phyloP scores from a whole-genome alignment of 2,797 vertebrate genomes.

The Phalloptychus januarius region DNA sequence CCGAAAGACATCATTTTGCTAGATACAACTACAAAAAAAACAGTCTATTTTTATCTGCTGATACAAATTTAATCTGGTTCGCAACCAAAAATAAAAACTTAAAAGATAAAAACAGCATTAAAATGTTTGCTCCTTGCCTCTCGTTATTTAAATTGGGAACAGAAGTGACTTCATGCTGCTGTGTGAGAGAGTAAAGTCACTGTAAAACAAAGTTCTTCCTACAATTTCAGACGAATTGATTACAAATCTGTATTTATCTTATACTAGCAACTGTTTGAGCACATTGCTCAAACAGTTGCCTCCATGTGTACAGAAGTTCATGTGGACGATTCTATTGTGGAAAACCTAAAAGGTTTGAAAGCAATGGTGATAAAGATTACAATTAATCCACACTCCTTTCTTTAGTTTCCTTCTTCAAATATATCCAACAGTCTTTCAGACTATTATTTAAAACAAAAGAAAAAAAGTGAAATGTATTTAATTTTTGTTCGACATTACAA shows the following conservation, averaged over 20 bases:
- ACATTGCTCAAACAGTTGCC: background rate
- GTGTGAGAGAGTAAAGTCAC: background rate
- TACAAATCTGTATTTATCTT: background rate
- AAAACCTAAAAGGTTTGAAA: background rate
- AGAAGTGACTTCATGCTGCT: background rate
- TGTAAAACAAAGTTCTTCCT: background rate
- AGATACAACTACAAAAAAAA: background rate
- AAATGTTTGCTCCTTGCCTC: background rate
- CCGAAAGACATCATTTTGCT: constrained; percentile 11
- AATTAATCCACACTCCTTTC: background rate
- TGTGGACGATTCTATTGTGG: background rate
- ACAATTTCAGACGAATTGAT: background rate
- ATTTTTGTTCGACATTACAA: background rate
- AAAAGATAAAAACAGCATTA: background rate
- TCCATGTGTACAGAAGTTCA: background rate
- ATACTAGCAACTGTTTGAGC: background rate
- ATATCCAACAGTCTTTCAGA: no score
- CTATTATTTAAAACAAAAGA: no score
- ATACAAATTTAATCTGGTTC: background rate
- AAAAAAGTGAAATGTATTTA: background rate
- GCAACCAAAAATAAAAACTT: background rate
- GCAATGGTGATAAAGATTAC: background rate
- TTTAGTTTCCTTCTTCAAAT: background rate
- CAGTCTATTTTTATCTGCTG: background rate
- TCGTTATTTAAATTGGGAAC: background rate